Conservation (phyloP, 2,888 invertebrate genomes). For the Lepidocyrtinus sp. region DNA sequence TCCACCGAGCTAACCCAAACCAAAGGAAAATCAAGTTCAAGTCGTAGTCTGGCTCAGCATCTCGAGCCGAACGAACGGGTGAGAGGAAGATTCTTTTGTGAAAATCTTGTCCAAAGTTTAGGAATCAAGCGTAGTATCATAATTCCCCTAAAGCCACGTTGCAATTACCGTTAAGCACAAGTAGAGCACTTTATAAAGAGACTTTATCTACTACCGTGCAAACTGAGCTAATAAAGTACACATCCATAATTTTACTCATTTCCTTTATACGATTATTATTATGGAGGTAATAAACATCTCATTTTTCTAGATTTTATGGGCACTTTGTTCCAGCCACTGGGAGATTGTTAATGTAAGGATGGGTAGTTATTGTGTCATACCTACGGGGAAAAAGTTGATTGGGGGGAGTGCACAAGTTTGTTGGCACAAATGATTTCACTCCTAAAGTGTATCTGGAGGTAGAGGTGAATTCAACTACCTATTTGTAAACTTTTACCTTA, state of each 20-base stretch:
- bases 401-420: too few relatives aligned
- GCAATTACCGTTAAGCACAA: not conserved
- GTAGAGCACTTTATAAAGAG: not conserved
- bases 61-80: slow-evolving; percentile 26
- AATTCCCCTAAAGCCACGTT: not conserved
- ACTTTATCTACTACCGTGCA: too few relatives aligned
- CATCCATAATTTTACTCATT: not conserved
- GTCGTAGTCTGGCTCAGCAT: slow-evolving; percentile 53
- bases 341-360: not conserved
- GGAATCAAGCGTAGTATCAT: not conserved
- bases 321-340: not conserved
- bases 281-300: not conserved
- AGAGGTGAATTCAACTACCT: too few relatives aligned
- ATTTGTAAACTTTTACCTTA: too few relatives aligned
- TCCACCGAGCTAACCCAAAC: too few relatives aligned
- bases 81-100: not conserved
- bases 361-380: not conserved
- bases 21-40: slow-evolving; percentile 47
- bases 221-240: not conserved
- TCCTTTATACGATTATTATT: not conserved
- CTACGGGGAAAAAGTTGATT: too few relatives aligned
- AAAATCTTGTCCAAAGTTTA: not conserved
- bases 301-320: not conserved
- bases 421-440: too few relatives aligned
- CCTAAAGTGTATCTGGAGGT: too few relatives aligned